These are phyloP conservation scores for Maconellicoccus hirsutus DNA, from an alignment of 1,140 invertebrate genomes.

Conservation along the genomic window DNA sequence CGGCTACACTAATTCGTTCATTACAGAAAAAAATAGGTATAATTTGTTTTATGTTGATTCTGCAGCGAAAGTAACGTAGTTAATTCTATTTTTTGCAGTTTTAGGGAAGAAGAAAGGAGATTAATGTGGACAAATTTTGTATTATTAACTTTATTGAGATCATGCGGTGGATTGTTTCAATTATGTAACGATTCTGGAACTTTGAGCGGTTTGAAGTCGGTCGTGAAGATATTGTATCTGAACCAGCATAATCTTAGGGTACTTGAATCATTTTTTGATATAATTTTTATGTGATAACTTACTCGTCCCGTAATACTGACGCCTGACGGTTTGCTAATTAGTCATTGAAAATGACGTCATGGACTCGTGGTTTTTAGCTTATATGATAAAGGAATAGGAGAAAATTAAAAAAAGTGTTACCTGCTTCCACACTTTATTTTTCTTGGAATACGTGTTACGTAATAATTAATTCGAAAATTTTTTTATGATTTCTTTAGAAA, in stretches of 20 bases:
- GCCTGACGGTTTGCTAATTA: too few relatives aligned
- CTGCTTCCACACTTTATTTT: too few relatives aligned
- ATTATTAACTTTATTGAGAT: neutral
- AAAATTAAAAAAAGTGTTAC: too few relatives aligned
- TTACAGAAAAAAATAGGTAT: conserved; percentile 4
- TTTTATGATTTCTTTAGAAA: conserved; percentile 47
- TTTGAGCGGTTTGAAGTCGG: conserved; percentile 59
- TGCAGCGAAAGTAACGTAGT: neutral
- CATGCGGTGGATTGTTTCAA: neutral
- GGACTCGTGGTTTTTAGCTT: too few relatives aligned
- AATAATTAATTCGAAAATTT: conserved; percentile 16
- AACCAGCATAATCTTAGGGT: conserved; percentile 78
- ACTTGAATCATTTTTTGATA: neutral
- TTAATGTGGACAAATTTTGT: conserved; percentile 16
- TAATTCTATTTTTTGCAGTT: neutral
- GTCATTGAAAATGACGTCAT: too few relatives aligned
- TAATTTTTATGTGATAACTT: too few relatives aligned
- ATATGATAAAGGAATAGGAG: too few relatives aligned
- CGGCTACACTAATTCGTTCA: neutral
- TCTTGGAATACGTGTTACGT: too few relatives aligned
- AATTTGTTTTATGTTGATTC: neutral
- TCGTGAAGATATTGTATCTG: conserved; percentile 76
- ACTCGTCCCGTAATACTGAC: too few relatives aligned
- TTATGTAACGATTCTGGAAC: neutral
- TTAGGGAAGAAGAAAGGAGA: conserved; percentile 6